Evolutionary conservation across 2,888 invertebrate genomes (phyloP).

Genomic region (Lypha dubia): DNA sequence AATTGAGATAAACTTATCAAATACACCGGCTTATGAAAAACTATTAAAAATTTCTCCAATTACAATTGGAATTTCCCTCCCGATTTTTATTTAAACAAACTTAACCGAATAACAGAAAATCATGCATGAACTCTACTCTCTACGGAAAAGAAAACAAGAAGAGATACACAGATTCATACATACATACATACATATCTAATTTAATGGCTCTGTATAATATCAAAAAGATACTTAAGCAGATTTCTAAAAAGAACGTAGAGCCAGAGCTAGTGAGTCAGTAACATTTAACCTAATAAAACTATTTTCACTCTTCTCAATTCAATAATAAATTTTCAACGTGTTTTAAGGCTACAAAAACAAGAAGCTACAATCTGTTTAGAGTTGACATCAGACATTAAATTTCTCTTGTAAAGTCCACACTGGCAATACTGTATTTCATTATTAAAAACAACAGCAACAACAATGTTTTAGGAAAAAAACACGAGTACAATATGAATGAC

Average conservation of each 20-base stretch:
- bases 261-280: constrained; percentile 48
- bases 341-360: constrained; percentile 29
- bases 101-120: constrained; percentile 32
- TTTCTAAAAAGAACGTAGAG: constrained; percentile 58
- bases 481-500: constrained; percentile 61
- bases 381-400: constrained; percentile 48
- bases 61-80: constrained; percentile 55
- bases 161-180: constrained; percentile 35
- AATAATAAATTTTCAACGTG: constrained; percentile 40
- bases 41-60: constrained; percentile 53
- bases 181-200: neutral
- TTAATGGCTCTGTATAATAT: constrained; percentile 40
- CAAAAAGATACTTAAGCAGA: constrained; percentile 49
- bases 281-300: constrained; percentile 63
- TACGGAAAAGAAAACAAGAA: constrained; percentile 36
- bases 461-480: constrained; percentile 16
- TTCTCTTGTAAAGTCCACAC: constrained; percentile 49
- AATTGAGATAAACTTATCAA: constrained; percentile 53
- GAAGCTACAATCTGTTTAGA: constrained; percentile 4
- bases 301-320: constrained; percentile 59
- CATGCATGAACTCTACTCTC: constrained; percentile 48
- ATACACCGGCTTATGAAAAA: constrained; percentile 49
- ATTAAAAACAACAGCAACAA: constrained; percentile 31
- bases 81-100: constrained; percentile 56
- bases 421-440: constrained; percentile 53